Evolutionary conservation across 1,140 invertebrate species (phyloP).

Genomic region (Zophobas atratus): DNA sequence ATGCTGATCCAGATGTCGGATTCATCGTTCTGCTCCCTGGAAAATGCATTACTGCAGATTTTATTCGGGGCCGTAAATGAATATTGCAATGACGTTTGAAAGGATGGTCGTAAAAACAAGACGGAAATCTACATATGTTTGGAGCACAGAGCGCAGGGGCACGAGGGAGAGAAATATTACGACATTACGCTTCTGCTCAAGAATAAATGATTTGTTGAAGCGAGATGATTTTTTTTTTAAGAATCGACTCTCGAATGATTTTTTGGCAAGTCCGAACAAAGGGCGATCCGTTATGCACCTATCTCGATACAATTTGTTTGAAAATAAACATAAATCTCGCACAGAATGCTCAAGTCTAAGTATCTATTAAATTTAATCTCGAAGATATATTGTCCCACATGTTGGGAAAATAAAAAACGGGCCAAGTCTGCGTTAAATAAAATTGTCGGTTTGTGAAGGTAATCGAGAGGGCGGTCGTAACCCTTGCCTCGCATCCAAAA

Average conservation of each 20-base stretch:
- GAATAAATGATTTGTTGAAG: too few relatives aligned
- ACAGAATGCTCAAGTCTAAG: slow-evolving; percentile 6
- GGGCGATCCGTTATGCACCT: not conserved
- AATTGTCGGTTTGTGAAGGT: not conserved
- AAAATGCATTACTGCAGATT: slow-evolving; percentile 40
- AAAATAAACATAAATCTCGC: slow-evolving; percentile 4
- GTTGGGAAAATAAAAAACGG: not conserved
- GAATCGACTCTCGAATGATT: too few relatives aligned
- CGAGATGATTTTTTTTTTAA: too few relatives aligned
- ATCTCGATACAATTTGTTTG: slow-evolving; percentile 8
- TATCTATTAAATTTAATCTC: slow-evolving; percentile 14
- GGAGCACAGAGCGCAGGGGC: not conserved
- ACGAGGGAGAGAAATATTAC: slow-evolving; percentile 1
- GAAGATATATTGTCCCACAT: not conserved
- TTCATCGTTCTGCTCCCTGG: not conserved
- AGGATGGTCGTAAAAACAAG: slow-evolving; percentile 22
- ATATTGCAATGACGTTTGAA: slow-evolving; percentile 12
- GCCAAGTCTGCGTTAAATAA: not conserved
- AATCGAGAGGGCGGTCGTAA: slow-evolving; percentile 2
- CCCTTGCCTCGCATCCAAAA: slow-evolving; percentile 8
- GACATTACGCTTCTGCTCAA: not conserved
- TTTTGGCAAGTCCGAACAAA: too few relatives aligned
- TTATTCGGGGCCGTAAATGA: slow-evolving; percentile 20
- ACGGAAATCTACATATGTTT: slow-evolving; percentile 27
- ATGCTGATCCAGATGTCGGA: slow-evolving; percentile 7